phyloP scores from a whole-genome alignment of 1,140 invertebrate genomes.

The Muscidifurax raptorellus region DNA sequence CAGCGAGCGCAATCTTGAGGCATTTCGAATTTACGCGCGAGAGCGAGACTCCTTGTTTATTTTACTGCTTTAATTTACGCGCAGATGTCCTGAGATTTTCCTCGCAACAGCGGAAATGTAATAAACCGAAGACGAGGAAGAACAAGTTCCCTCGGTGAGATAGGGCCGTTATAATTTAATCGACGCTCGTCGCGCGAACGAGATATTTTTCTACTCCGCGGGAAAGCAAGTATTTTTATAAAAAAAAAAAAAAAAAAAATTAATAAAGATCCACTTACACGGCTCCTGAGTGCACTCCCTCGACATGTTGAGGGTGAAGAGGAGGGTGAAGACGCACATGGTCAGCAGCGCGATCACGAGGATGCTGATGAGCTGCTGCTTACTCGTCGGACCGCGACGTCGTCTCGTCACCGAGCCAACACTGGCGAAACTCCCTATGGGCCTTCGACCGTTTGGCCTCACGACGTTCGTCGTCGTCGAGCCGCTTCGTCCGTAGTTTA shows the following conservation, averaged over 20 bases:
- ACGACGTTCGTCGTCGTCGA: conserved; percentile 37
- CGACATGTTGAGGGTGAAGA: conserved; percentile 64
- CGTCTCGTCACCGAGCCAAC: conserved; percentile 31
- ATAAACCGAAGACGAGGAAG: not conserved
- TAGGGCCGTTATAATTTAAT: not conserved
- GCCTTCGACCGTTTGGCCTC: not conserved
- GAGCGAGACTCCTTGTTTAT: not conserved
- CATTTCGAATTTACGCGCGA: too few species aligned
- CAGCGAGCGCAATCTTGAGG: too few species aligned
- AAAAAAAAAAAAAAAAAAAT: conserved; percentile 24
- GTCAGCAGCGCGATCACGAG: conserved; percentile 65
- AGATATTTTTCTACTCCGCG: too few species aligned
- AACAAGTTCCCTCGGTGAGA: not conserved
- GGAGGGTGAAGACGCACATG: conserved; percentile 65
- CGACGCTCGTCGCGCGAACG: too few species aligned
- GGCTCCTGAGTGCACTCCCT: conserved; percentile 62
- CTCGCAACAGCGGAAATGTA: not conserved
- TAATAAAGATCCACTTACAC: conserved; percentile 61
- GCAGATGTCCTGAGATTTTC: too few species aligned
- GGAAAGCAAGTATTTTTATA: not conserved
- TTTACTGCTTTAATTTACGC: not conserved
- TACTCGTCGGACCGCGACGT: conserved; percentile 61
- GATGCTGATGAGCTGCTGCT: conserved; percentile 66
- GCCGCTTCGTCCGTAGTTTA: conserved; percentile 31
- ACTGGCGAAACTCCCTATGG: conserved; percentile 7